These are phyloP conservation scores for Lucifuga dentata DNA, from an alignment of 2,113 vertebrate species.

Conservation along the genomic window DNA sequence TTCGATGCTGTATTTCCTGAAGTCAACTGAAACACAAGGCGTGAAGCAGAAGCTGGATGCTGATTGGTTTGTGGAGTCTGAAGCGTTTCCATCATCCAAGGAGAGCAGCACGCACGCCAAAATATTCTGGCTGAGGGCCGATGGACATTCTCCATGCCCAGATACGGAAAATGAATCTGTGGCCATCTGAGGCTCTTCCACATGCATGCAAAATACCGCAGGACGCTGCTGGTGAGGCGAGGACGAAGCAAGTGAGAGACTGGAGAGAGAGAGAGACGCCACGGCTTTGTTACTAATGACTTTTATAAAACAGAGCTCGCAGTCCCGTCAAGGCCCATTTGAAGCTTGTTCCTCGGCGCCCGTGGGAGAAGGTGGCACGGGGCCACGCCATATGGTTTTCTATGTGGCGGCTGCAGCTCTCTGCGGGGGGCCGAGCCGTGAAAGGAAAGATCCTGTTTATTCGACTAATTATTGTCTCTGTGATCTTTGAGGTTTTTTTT, in stretches of 20 bases:
- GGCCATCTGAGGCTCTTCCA: constrained; percentile 39
- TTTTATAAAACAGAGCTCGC: constrained; percentile 23
- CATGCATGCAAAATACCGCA: constrained; percentile 69
- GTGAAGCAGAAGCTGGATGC: no score
- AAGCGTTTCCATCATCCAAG: constrained; percentile 41
- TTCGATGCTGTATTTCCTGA: no score
- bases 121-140: constrained; percentile 46
- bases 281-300: constrained; percentile 15
- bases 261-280: not conserved
- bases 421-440: constrained; percentile 26
- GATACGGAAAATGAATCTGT: constrained; percentile 27
- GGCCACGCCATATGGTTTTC: constrained; percentile 68
- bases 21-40: no score
- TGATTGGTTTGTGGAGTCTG: no score
- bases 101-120: constrained; percentile 29
- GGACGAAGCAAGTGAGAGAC: constrained; percentile 16
- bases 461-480: constrained; percentile 58
- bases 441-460: constrained; percentile 32
- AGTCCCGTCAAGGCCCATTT: constrained; percentile 52
- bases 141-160: constrained; percentile 43
- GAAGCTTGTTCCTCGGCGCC: constrained; percentile 29
- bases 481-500: constrained; percentile 52
- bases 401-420: constrained; percentile 39
- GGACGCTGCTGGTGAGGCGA: constrained; percentile 12
- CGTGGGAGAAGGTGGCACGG: constrained; percentile 47